phyloP scores from a whole-genome alignment of 2,888 invertebrate genomes.

The Tyria jacobaeae region DNA sequence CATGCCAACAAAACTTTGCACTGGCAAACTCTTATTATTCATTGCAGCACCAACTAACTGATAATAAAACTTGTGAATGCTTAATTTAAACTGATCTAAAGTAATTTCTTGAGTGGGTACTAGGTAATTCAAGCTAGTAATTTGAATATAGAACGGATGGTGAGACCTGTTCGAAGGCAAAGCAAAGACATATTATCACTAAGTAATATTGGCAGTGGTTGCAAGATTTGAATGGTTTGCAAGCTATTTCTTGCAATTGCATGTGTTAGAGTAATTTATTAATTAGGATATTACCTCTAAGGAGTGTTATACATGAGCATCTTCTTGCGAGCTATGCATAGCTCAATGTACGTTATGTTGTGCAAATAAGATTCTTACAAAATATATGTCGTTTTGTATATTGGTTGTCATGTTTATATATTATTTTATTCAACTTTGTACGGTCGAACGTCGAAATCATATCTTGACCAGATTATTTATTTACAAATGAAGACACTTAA shows the following conservation, averaged over 20 bases:
- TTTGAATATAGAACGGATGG: neutral
- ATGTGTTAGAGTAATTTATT: neutral
- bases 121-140: neutral
- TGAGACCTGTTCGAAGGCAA: neutral
- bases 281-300: no score
- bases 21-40: constrained; percentile 71
- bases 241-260: neutral
- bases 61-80: constrained; percentile 72
- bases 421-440: no score
- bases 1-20: constrained; percentile 54
- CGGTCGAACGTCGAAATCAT: no score
- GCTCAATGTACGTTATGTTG: no score
- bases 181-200: neutral
- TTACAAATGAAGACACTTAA: no score
- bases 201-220: neutral
- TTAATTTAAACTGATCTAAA: constrained; percentile 62
- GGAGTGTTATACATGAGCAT: no score
- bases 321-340: no score
- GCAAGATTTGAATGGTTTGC: neutral
- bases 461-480: no score
- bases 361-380: no score
- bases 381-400: no score
- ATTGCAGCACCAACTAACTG: constrained; percentile 69
- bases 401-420: no score
- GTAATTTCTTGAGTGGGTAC: constrained; percentile 23